phyloP scores from a whole-genome alignment of 1,140 invertebrate genomes.

The Homarus americanus region DNA sequence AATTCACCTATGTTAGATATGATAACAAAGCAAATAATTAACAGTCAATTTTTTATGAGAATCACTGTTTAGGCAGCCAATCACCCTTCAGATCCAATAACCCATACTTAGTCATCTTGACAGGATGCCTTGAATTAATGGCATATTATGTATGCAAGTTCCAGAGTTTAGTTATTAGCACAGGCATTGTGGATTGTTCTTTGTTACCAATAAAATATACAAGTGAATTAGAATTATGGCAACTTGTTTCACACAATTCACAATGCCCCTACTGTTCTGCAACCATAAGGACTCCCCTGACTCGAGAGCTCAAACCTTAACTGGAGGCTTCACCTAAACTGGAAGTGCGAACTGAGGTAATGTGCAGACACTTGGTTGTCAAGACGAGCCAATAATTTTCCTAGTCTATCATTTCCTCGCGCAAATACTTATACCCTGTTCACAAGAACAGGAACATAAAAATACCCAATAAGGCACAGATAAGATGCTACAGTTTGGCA shows the following conservation, averaged over 20 bases:
- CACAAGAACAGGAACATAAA: constrained; percentile 70
- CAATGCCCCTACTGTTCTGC: constrained; percentile 39
- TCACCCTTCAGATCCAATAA: constrained; percentile 52
- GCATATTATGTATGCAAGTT: constrained; percentile 27
- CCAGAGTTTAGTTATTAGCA: constrained; percentile 48
- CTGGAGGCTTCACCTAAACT: constrained; percentile 55
- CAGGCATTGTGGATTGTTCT: constrained; percentile 51
- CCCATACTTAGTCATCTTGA: constrained; percentile 55
- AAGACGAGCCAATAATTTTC: constrained; percentile 61
- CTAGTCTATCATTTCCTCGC: constrained; percentile 62
- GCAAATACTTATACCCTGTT: constrained; percentile 70
- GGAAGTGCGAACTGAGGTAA: constrained; percentile 70
- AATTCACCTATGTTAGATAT: neutral
- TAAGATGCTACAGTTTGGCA: constrained; percentile 72
- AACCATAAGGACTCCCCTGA: constrained; percentile 33
- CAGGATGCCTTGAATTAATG: constrained; percentile 33
- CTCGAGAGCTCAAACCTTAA: constrained; percentile 41
- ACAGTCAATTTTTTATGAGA: neutral
- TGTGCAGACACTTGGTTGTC: constrained; percentile 60
- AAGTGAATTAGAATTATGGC: constrained; percentile 25
- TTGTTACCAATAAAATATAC: constrained; percentile 42
- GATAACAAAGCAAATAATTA: neutral
- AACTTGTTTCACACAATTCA: constrained; percentile 33
- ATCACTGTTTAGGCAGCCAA: constrained; percentile 1
- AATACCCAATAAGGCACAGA: constrained; percentile 73